Evolutionary conservation across 2,888 invertebrate genomes (phyloP).

Genomic region (Alsophila aescularia): DNA sequence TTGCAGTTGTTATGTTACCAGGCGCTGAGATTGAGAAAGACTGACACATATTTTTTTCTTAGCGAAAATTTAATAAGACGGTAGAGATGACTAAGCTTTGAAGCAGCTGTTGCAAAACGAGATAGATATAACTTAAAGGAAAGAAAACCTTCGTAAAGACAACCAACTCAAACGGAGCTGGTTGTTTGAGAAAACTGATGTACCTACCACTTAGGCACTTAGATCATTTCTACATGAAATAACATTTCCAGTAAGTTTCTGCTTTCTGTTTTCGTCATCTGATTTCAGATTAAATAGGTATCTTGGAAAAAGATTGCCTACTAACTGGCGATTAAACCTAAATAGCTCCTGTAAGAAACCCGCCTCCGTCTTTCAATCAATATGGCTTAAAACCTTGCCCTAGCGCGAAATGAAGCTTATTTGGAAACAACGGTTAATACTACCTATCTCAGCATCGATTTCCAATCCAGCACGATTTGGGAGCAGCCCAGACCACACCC

Average conservation of each 20-base stretch:
- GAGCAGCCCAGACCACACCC: conserved; percentile 37
- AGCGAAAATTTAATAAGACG: no score
- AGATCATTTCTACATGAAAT: neutral
- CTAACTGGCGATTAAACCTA: conserved; percentile 7
- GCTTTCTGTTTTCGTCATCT: neutral
- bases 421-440: conserved; percentile 22
- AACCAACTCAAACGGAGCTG: no score
- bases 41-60: no score
- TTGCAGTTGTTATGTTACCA: conserved; percentile 62
- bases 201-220: no score
- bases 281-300: conserved; percentile 8
- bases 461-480: conserved; percentile 33
- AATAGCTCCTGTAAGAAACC: neutral
- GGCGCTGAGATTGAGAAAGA: conserved; percentile 53
- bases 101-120: no score
- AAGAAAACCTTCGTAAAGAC: no score
- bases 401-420: conserved; percentile 17
- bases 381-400: conserved; percentile 1
- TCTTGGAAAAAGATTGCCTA: conserved; percentile 28
- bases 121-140: no score
- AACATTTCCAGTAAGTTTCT: neutral
- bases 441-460: conserved; percentile 33
- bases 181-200: no score
- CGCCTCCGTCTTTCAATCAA: neutral
- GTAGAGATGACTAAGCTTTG: no score